Evolutionary conservation across 2,888 invertebrate species (phyloP).

Genomic region (Hoplodrina blanda): DNA sequence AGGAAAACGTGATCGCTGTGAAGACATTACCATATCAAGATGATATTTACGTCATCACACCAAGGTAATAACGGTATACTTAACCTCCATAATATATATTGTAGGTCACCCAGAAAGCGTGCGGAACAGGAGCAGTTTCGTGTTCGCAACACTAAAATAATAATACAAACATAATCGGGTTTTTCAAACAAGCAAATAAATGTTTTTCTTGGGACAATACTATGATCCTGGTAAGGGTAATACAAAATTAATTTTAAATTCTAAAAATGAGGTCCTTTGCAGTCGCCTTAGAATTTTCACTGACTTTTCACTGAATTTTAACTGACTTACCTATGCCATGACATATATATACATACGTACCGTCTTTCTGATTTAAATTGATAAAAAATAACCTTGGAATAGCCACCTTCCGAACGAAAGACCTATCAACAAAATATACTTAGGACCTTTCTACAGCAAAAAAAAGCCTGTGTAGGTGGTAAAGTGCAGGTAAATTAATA

Average conservation of each 20-base stretch:
- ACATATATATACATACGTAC: too few species aligned
- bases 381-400: neutral
- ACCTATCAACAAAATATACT: neutral
- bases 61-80: slow-evolving; percentile 75
- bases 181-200: too few species aligned
- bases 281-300: too few species aligned
- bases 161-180: too few species aligned
- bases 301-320: too few species aligned
- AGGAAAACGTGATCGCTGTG: slow-evolving; percentile 91
- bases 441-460: too few species aligned
- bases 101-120: slow-evolving; percentile 2
- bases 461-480: neutral
- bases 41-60: slow-evolving; percentile 90
- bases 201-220: too few species aligned
- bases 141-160: neutral
- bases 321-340: too few species aligned
- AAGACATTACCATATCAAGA: slow-evolving; percentile 90
- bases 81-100: slow-evolving; percentile 14
- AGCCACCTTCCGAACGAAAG: neutral
- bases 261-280: too few species aligned
- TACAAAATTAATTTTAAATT: too few species aligned
- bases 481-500: neutral
- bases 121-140: neutral
- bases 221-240: too few species aligned
- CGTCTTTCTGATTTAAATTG: too few species aligned